phyloP scores from a whole-genome alignment of 2,797 vertebrate species.

The Tympanoctomys barrerae region DNA sequence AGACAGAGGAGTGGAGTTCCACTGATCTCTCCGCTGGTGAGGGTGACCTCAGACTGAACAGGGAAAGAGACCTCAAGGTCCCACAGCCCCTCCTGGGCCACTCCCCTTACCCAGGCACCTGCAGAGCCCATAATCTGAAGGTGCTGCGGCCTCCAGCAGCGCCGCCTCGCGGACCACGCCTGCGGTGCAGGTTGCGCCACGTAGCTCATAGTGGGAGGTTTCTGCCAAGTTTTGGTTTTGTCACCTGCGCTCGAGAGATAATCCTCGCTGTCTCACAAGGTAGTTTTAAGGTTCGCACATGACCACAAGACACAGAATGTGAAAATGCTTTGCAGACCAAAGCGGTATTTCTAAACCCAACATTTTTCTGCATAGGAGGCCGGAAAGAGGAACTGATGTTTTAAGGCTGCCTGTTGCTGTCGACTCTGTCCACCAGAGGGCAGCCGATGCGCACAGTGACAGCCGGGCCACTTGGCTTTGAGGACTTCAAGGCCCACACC shows the following conservation, averaged over 20 bases:
- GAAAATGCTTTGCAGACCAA: not conserved
- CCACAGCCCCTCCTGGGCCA: not conserved
- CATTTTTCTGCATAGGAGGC: too few species aligned
- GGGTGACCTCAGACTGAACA: not conserved
- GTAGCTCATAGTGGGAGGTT: fast-evolving
- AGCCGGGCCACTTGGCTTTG: fast-evolving
- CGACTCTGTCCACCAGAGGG: conserved; percentile 45
- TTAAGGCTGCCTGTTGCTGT: not conserved
- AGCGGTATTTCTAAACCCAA: not conserved
- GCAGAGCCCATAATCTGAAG: not conserved
- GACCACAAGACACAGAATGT: not conserved
- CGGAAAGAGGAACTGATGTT: not conserved
- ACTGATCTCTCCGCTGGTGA: not conserved
- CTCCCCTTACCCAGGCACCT: not conserved
- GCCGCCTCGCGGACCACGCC: not conserved
- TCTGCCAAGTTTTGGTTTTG: not conserved
- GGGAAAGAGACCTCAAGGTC: not conserved
- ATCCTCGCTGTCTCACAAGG: not conserved
- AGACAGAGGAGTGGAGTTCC: not conserved
- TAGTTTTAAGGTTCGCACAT: not conserved
- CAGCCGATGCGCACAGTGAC: not conserved
- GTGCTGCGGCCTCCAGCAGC: not conserved
- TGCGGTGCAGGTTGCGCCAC: not conserved
- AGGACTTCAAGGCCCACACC: fast-evolving
- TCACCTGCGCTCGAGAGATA: not conserved